phyloP scores from a whole-genome alignment of 2,888 invertebrate species.

The Hirtodrosophila confusa region DNA sequence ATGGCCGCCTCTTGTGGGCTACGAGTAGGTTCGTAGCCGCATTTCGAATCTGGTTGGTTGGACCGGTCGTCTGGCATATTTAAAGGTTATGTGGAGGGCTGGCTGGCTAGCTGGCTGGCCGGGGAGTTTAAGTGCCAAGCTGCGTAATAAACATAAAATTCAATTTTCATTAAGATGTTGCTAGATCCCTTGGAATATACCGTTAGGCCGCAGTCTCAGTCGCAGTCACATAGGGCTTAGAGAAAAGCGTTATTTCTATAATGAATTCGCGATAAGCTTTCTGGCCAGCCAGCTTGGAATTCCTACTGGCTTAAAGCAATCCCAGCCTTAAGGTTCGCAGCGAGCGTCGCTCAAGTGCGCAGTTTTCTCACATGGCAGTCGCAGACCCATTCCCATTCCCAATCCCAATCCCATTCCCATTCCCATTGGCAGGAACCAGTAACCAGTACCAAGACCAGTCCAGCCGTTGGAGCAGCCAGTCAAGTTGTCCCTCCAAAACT shows the following conservation, averaged over 20 bases:
- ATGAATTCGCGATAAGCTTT: slow-evolving; percentile 80
- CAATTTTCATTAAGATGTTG: slow-evolving; percentile 78
- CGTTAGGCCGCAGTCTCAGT: slow-evolving; percentile 51
- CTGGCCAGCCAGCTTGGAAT: slow-evolving; percentile 65
- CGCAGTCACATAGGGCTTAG: slow-evolving; percentile 48
- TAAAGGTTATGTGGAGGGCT: slow-evolving; percentile 68
- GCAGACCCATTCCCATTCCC: slow-evolving; percentile 24
- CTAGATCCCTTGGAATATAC: slow-evolving; percentile 68
- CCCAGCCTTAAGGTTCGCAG: slow-evolving; percentile 62
- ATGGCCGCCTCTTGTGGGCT: slow-evolving; percentile 38
- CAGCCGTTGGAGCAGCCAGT: slow-evolving; percentile 37
- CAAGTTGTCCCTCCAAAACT: slow-evolving; percentile 81
- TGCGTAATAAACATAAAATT: slow-evolving; percentile 79
- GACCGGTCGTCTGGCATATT: slow-evolving; percentile 50
- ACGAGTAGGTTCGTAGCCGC: slow-evolving; percentile 41
- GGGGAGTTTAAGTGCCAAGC: slow-evolving; percentile 45
- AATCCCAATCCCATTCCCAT: too few species aligned
- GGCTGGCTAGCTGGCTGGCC: slow-evolving; percentile 6
- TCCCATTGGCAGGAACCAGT: not conserved
- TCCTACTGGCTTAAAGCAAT: slow-evolving; percentile 45
- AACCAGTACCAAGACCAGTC: slow-evolving; percentile 27
- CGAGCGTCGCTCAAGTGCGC: slow-evolving; percentile 60
- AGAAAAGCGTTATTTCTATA: slow-evolving; percentile 74
- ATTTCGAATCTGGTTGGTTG: slow-evolving; percentile 52
- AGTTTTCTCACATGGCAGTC: slow-evolving; percentile 77